Base-by-base conservation (phyloP, 2,797 vertebrate species). In the Pseudochirops cupreus region DNA sequence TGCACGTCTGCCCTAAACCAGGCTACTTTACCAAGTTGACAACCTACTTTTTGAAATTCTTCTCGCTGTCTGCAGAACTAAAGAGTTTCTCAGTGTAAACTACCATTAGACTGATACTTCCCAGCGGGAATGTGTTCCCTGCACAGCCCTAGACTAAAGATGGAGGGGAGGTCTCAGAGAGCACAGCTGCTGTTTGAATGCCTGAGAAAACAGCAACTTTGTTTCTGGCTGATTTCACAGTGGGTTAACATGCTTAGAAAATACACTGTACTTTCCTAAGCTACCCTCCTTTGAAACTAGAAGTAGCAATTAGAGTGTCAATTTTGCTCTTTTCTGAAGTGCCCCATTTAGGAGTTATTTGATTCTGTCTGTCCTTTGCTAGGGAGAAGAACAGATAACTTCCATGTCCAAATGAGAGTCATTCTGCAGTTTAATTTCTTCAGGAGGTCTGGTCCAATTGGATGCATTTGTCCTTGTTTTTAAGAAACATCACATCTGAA, bases 361-460 rank as follows among this genome's bases (percentile, higher is more conserved):
- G 39, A 87, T 87, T 87, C 39, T 74, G 67, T 74, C 67, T 50
- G 39, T 93, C 95, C 92, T 93, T 14, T n/a, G 62, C 91, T 31
- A 7, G 52, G 90, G 95, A 87, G 56, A 92, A 55, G 55, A 91
- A 92, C 93, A 54, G 89, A 9, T 52, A 2, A 2, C 74, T 82
- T n/a, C 31, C 7, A 2, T n/a, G 31, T 82, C 90, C 92, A 57
- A 59, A 31, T 91, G 53, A n/a, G 89, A 91, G 3, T 4, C 13
- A 33, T 33, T 52, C 92, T 53, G 26, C 9, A 31, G 0, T 1
- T 28, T 29, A 16, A 53, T 74, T 11, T 24, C 33, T 16, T 91
- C 95, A 33, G 57, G 53, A 31, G 55, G 18, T 56, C 92, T 93
- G 94, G 74, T 21, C 29, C 13, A 11, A 46, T 1, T 0, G 31